These are phyloP conservation scores for Microtus agrestis DNA, from an alignment of 2,797 vertebrate species.

Conservation along the genomic window DNA sequence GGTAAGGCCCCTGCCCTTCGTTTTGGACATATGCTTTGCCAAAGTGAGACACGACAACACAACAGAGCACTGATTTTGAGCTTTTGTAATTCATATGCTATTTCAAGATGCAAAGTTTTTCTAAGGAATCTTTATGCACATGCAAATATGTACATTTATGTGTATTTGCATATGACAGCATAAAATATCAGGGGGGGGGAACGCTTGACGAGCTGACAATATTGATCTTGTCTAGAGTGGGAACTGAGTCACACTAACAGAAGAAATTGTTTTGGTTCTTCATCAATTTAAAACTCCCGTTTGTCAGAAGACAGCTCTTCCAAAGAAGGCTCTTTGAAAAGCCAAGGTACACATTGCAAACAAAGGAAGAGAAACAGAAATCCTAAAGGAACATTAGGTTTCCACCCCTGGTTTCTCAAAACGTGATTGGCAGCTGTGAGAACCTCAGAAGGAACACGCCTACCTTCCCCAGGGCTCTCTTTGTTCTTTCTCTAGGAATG, in stretches of 20 bases:
- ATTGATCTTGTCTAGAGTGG: neutral
- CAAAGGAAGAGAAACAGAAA: neutral
- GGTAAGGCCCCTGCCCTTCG: neutral
- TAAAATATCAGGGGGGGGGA: neutral
- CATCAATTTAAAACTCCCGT: neutral
- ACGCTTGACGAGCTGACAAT: neutral
- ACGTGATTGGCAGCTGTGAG: neutral
- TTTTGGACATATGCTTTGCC: neutral
- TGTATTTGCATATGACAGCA: neutral
- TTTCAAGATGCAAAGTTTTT: conserved; percentile 26
- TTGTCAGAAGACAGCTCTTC: neutral
- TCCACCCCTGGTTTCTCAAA: neutral
- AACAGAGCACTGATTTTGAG: neutral
- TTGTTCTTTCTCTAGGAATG: conserved; percentile 23
- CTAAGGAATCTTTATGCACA: too few species aligned
- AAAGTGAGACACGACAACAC: neutral
- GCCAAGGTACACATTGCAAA: neutral
- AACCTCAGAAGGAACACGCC: neutral
- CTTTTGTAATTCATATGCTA: neutral
- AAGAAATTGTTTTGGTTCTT: neutral
- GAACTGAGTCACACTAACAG: neutral
- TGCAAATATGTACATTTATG: neutral
- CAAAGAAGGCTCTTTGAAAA: neutral
- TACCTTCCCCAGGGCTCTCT: neutral
- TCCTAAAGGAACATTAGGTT: neutral